These are phyloP conservation scores for Bambusicola thoracicus DNA, from an alignment of 2,113 vertebrate species.

Conservation along the genomic window DNA sequence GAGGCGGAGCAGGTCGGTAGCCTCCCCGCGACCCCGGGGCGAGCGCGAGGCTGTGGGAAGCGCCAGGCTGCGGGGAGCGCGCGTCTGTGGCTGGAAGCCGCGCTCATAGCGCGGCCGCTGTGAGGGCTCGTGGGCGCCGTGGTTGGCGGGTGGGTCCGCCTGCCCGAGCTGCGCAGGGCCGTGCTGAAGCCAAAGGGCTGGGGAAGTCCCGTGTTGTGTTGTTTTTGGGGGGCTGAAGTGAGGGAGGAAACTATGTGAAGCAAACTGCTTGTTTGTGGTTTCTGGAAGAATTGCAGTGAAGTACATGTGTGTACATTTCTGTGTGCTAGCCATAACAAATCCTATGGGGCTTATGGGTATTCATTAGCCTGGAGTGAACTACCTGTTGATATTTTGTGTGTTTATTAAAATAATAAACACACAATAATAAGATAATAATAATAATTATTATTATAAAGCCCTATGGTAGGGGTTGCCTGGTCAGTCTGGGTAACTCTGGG, in stretches of 20 bases:
- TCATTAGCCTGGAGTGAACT: background rate
- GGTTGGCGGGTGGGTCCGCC: rapidly evolving
- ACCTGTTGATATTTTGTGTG: background rate
- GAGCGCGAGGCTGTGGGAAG: too few relatives aligned
- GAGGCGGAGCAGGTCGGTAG: conserved; percentile 60
- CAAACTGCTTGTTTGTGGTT: background rate
- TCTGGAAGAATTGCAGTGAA: background rate
- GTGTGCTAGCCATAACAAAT: background rate
- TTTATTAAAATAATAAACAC: too few relatives aligned
- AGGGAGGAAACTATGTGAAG: background rate
- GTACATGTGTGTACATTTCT: background rate
- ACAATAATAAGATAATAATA: too few relatives aligned
- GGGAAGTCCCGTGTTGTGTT: background rate
- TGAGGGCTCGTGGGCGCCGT: background rate
- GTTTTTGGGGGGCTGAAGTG: background rate
- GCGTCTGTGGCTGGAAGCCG: background rate
- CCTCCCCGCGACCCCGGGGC: background rate
- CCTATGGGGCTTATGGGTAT: background rate
- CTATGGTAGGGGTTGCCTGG: background rate
- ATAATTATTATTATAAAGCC: too few relatives aligned
- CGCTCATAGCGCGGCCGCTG: background rate
- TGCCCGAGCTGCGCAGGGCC: rapidly evolving
- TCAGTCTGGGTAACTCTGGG: too few relatives aligned
- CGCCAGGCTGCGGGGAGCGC: background rate
- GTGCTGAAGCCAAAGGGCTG: background rate